Evolutionary conservation across 2,113 vertebrate genomes (phyloP).

Genomic region (Phrynocephalus versicolor): DNA sequence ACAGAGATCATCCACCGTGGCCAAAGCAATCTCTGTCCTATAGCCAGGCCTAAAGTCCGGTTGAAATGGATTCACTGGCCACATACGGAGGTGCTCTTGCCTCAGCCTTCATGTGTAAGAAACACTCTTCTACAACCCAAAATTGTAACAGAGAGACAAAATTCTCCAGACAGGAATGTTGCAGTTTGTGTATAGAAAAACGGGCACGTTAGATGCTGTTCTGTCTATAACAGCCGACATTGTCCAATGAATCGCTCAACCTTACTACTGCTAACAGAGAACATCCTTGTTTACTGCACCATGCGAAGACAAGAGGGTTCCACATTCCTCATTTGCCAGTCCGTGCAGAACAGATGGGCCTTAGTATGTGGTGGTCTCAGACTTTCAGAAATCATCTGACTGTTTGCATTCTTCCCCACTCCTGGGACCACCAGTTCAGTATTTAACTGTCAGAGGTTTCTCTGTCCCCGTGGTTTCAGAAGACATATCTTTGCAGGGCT

Average conservation of each 20-base stretch:
- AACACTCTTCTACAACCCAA: neutral
- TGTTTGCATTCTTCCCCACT: neutral
- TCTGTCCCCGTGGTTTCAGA: accelerated
- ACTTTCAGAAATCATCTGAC: neutral
- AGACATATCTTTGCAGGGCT: neutral
- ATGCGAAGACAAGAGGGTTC: neutral
- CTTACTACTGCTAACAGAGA: neutral
- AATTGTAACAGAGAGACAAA: neutral
- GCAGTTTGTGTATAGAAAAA: neutral
- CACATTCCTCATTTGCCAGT: neutral
- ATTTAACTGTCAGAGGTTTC: neutral
- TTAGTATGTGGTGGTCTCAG: neutral
- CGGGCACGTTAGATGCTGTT: neutral
- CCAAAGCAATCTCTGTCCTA: too few species aligned
- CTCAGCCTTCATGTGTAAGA: neutral
- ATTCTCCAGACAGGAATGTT: neutral
- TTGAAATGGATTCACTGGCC: neutral
- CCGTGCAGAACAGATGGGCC: neutral
- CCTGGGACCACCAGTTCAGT: neutral
- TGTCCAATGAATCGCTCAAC: neutral
- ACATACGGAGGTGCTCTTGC: neutral
- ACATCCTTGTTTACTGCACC: neutral
- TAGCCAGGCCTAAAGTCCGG: too few species aligned
- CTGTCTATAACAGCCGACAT: neutral
- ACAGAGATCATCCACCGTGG: too few species aligned